A percentile compares a stretch with the other conserved stretches of the same genome.
Conservation (phyloP, 2,888 invertebrate genomes). For the Morpho helenor region DNA sequence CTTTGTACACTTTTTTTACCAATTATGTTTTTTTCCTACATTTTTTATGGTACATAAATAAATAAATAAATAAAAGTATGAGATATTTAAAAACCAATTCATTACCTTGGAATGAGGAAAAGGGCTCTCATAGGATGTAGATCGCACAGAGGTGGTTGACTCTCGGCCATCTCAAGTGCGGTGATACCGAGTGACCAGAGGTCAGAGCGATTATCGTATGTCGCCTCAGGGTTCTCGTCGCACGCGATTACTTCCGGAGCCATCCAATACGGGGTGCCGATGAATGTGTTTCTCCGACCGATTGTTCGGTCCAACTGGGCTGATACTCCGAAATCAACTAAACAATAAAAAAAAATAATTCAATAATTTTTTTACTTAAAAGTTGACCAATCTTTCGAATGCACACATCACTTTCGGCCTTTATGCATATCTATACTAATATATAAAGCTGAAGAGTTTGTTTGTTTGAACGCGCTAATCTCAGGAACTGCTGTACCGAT, state of each 20-base stretch:
- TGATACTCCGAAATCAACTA: constrained; percentile 99
- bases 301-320: constrained; percentile 99
- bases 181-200: constrained; percentile 97
- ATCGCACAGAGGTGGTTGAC: constrained; percentile 99
- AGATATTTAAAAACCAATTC: background rate
- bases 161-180: constrained; percentile 99
- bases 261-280: constrained; percentile 99
- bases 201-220: constrained; percentile 98
- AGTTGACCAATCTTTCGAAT: too few relatives aligned
- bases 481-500: too few relatives aligned
- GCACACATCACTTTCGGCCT: too few relatives aligned
- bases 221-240: constrained; percentile 99
- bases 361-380: too few relatives aligned
- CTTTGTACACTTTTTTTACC: too few relatives aligned
- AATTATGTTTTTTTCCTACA: too few relatives aligned
- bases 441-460: too few relatives aligned
- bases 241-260: constrained; percentile 99
- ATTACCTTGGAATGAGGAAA: constrained; percentile 92
- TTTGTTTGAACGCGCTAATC: too few relatives aligned
- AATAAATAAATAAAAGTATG: too few relatives aligned
- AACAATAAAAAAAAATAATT: background rate
- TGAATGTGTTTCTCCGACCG: constrained; percentile 98
- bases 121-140: constrained; percentile 99
- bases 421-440: background rate
- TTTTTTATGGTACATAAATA: too few relatives aligned